Percentiles rank a stretch among this genome's conserved stretches.
phyloP scores from a whole-genome alignment of 2,113 vertebrate species.

The Pandion haliaetus region DNA sequence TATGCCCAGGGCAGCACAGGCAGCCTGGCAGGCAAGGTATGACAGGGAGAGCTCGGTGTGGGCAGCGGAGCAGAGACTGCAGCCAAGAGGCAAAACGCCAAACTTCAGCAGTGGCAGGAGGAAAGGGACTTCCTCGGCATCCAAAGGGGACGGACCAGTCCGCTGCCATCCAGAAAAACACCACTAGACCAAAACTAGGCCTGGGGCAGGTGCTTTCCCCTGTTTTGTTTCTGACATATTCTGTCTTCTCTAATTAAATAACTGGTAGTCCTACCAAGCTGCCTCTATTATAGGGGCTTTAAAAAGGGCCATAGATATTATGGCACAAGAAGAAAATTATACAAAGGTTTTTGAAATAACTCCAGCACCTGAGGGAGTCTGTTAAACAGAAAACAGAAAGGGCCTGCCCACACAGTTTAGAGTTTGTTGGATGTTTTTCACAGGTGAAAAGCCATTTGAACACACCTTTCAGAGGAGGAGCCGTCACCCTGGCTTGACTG shows the following conservation, averaged over 20 bases:
- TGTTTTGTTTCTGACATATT: not conserved
- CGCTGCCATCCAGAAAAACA: not conserved
- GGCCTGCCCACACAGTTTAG: not conserved
- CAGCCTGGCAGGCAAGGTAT: not conserved
- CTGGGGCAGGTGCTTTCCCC: not conserved
- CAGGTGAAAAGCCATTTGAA: not conserved
- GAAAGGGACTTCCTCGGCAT: not conserved
- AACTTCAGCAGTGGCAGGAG: not conserved
- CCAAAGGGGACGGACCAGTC: not conserved
- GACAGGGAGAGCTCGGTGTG: accelerated
- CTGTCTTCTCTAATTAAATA: not conserved
- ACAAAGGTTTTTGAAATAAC: not conserved
- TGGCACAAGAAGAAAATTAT: not conserved
- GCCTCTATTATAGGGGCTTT: not conserved
- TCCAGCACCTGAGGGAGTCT: not conserved
- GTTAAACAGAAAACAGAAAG: not conserved
- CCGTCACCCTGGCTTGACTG: not conserved
- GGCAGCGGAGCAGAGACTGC: not conserved
- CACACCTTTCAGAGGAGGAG: not conserved
- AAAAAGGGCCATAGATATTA: not conserved
- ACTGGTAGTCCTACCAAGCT: not conserved
- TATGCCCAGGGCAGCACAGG: accelerated
- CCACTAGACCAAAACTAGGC: not conserved
- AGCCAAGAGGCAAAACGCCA: not conserved
- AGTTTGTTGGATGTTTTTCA: not conserved